Conservation (phyloP, 2,888 invertebrate genomes). For the Archips xylosteana region DNA sequence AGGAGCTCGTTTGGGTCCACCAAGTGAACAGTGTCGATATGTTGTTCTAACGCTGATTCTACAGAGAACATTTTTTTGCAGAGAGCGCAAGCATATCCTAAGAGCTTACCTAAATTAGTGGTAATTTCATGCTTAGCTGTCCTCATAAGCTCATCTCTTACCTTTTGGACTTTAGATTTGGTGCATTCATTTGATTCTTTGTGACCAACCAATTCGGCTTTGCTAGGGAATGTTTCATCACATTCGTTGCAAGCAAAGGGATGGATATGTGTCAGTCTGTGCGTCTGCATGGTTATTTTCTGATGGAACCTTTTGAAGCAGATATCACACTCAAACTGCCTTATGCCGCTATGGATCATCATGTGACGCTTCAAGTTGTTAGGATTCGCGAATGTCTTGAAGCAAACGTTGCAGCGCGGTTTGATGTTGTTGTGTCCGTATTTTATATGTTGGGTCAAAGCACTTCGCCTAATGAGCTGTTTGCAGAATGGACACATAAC, state of each 20-base stretch:
- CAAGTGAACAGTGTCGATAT: conserved; percentile 74
- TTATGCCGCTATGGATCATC: conserved; percentile 78
- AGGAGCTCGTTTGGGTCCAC: conserved; percentile 65
- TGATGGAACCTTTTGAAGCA: conserved; percentile 79
- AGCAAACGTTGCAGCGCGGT: conserved; percentile 72
- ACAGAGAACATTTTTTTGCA: conserved; percentile 81
- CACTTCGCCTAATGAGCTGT: conserved; percentile 69
- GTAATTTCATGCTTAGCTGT: conserved; percentile 76
- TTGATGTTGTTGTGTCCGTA: conserved; percentile 77
- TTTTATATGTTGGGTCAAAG: conserved; percentile 79
- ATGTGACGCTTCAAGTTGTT: conserved; percentile 81
- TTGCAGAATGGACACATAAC: conserved; percentile 78
- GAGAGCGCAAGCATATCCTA: conserved; percentile 77
- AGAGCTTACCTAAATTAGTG: conserved; percentile 70
- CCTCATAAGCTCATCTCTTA: conserved; percentile 75
- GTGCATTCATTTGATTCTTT: conserved; percentile 65
- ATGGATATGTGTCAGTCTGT: conserved; percentile 74
- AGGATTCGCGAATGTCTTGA: conserved; percentile 80
- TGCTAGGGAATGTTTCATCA: conserved; percentile 66
- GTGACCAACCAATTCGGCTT: conserved; percentile 58
- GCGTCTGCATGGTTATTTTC: conserved; percentile 82
- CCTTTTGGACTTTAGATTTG: conserved; percentile 65
- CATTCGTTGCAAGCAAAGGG: conserved; percentile 72
- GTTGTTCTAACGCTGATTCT: conserved; percentile 75
- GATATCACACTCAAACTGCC: conserved; percentile 79